Conservation (phyloP, 2,888 invertebrate species). For the Scaptomyza reducta region DNA sequence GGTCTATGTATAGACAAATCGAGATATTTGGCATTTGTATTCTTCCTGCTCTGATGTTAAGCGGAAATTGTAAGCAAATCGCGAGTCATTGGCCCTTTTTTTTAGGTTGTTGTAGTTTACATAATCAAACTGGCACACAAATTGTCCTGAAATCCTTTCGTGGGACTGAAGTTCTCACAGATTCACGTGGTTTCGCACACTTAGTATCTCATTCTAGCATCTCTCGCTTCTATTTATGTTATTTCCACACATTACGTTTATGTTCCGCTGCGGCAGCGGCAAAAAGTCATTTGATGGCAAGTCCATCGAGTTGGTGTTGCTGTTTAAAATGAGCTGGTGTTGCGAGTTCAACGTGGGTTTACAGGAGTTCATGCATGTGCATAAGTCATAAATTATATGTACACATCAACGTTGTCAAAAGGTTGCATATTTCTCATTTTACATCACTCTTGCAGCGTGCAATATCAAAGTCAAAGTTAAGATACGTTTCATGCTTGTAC, state of each 20-base stretch:
- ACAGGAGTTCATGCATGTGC: slow-evolving; percentile 56
- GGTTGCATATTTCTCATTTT: slow-evolving; percentile 55
- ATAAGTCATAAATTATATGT: slow-evolving; percentile 67
- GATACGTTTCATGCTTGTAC: slow-evolving; percentile 5
- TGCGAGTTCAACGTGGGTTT: slow-evolving; percentile 10
- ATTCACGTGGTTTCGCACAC: slow-evolving; percentile 5
- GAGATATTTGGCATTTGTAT: slow-evolving; percentile 6
- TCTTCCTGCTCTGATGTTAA: slow-evolving; percentile 35
- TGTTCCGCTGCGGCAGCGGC: slow-evolving; percentile 39
- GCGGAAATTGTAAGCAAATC: slow-evolving; percentile 51
- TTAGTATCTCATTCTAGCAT: background rate
- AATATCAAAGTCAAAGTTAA: slow-evolving; percentile 33
- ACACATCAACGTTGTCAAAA: slow-evolving; percentile 60
- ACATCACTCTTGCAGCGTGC: slow-evolving; percentile 33
- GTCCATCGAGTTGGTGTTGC: slow-evolving; percentile 28
- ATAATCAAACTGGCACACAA: slow-evolving; percentile 23
- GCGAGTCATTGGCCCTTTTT: slow-evolving; percentile 17
- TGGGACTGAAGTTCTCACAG: too few relatives aligned
- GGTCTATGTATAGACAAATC: slow-evolving; percentile 36
- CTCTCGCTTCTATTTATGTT: slow-evolving; percentile 43
- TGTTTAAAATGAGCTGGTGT: slow-evolving; percentile 1
- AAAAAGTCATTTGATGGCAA: slow-evolving; percentile 44
- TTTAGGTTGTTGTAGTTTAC: slow-evolving; percentile 11
- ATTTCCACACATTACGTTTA: slow-evolving; percentile 62
- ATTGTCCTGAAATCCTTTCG: slow-evolving; percentile 26